These are phyloP conservation scores for Cepphus grylle DNA, from an alignment of 2,113 vertebrate species.

Conservation along the genomic window DNA sequence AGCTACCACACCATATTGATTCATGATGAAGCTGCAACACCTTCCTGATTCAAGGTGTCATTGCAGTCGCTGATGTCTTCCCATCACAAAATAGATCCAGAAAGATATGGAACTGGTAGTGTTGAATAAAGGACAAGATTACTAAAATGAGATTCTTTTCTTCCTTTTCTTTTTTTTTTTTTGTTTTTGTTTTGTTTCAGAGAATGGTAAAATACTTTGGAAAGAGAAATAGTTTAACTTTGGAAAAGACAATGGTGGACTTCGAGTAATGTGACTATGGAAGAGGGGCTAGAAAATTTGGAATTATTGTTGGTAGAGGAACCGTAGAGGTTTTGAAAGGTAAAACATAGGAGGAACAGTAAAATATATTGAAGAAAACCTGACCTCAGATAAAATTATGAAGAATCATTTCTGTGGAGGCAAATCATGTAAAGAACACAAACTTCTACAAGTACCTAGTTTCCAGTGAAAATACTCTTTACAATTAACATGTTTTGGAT, in stretches of 20 bases:
- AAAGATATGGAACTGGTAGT: background rate
- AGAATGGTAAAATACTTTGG: background rate
- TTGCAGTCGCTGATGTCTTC: background rate
- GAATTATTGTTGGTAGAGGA: background rate
- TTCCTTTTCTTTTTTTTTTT: background rate
- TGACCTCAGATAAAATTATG: background rate
- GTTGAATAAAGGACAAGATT: background rate
- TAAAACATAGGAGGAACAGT: background rate
- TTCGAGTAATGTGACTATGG: background rate
- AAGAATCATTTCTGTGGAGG: background rate
- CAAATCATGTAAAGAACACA: background rate
- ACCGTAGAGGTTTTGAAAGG: background rate
- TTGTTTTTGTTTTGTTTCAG: rapidly evolving
- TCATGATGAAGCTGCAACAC: too few relatives aligned
- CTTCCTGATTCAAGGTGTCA: background rate
- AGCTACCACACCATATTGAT: background rate
- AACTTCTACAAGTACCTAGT: background rate
- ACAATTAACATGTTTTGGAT: background rate
- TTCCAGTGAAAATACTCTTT: background rate
- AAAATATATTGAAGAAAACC: background rate
- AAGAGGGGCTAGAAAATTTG: background rate
- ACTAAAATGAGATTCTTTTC: background rate
- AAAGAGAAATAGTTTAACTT: background rate
- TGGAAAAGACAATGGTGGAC: background rate
- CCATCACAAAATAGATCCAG: background rate